phyloP scores from a whole-genome alignment of 2,797 vertebrate species.

The Neoniphon sammara region DNA sequence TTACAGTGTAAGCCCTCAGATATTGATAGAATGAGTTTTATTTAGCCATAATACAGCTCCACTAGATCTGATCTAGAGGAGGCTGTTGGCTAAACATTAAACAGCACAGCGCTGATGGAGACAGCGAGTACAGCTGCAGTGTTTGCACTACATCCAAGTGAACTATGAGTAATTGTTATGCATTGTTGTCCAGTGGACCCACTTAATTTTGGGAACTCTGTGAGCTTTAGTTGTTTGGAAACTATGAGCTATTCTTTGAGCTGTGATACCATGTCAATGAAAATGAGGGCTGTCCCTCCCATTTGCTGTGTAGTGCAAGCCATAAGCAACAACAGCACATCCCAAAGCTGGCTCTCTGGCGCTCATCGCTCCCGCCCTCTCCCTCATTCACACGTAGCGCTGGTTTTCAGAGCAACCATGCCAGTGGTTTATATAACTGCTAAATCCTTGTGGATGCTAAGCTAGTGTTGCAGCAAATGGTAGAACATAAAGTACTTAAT shows the following conservation, averaged over 20 bases:
- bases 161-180: neutral
- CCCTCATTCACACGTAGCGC: neutral
- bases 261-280: neutral
- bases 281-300: conserved; percentile 1
- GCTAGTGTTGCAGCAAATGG: conserved; percentile 4
- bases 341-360: neutral
- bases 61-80: conserved; percentile 31
- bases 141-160: neutral
- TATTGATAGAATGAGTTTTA: conserved; percentile 35
- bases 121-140: neutral
- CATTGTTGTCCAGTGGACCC: conserved; percentile 3
- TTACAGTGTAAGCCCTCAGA: conserved; percentile 49
- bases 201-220: conserved; percentile 1
- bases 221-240: conserved; percentile 1
- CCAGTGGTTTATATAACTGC: conserved; percentile 10
- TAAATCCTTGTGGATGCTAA: conserved; percentile 13
- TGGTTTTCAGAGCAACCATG: neutral
- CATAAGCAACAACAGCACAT: conserved; percentile 5
- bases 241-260: conserved; percentile 5
- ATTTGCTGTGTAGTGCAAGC: conserved; percentile 7
- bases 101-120: conserved; percentile 12
- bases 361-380: neutral
- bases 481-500: conserved; percentile 19
- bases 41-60: conserved; percentile 56
- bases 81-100: conserved; percentile 60